Evolutionary conservation across 2,113 vertebrate genomes (phyloP).

Genomic region (Pollachius pollachius): DNA sequence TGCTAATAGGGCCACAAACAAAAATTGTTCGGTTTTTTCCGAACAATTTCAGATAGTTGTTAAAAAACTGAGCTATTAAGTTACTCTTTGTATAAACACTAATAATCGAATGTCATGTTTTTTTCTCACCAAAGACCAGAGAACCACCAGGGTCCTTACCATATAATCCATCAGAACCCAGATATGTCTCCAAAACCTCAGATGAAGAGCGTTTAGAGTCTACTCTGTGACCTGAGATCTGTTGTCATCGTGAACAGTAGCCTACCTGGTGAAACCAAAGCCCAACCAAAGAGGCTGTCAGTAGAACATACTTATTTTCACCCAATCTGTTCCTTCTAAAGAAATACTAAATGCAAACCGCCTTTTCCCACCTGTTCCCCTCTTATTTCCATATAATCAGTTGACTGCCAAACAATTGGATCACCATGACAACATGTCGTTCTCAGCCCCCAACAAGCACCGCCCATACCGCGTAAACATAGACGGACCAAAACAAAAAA

Average conservation of each 20-base stretch:
- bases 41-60: too few species aligned
- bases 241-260: neutral
- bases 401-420: slow-evolving; percentile 69
- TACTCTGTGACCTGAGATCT: neutral
- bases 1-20: too few species aligned
- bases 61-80: too few species aligned
- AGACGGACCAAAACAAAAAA: slow-evolving; percentile 61
- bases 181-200: too few species aligned
- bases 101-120: too few species aligned
- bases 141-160: too few species aligned
- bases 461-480: slow-evolving; percentile 16
- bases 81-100: too few species aligned
- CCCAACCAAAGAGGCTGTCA: slow-evolving; percentile 39
- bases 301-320: slow-evolving; percentile 52
- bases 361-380: slow-evolving; percentile 65
- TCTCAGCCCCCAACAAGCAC: slow-evolving; percentile 36
- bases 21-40: too few species aligned
- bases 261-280: slow-evolving; percentile 44
- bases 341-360: slow-evolving; percentile 42
- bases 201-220: too few species aligned
- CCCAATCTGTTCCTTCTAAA: slow-evolving; percentile 60
- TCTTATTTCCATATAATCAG: slow-evolving; percentile 63
- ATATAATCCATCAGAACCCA: too few species aligned
- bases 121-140: too few species aligned
- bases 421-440: slow-evolving; percentile 61